Base-by-base conservation (phyloP, 2,113 vertebrate genomes). In the Ceyx melanurus region DNA sequence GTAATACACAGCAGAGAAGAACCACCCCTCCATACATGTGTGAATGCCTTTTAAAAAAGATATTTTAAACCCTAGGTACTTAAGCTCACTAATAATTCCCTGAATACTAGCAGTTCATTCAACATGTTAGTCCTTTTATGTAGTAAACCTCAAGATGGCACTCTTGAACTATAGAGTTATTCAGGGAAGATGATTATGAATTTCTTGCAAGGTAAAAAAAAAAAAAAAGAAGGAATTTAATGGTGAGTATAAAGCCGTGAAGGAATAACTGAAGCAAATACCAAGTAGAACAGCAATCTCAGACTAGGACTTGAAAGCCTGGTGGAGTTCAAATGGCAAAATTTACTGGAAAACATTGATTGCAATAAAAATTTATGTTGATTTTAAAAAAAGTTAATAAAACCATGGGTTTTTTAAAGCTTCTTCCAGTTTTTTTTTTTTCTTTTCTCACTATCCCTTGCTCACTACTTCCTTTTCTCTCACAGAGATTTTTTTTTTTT, bases 91-190 rank as follows among this genome's bases (percentile, higher is more conserved):
- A 61, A 31, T 43, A 62, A 33, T 67, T 82, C 29, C 72, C 48
- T 33, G 64, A 77, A 73, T 57, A 58, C 25, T 56, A 18, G 23
- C 20, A 61, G 29, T 79, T 92, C 46, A 58, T n/a, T 72, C 64
- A 73, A 11, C 64, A 29, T 16, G 18, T 28, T 23, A 28, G 70
- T 77, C 62, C 26, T 91, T 95, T 76, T 94, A 93, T 4, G 57
- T 17, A 86, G 83, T 14, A 56, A 62, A 85, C 97, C 98, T 98
- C 97, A 97, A 98, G 98, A 96, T 98, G 98, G 98, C 97, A 97
- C 94, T 97, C 96, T 98, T 98, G 97, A 98, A 97, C 96, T 93
- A 96, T 94, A 84, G 71, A 97, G 95, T 67, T 95, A 93, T 94
- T 77, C 80, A 77, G 81, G n/a, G 68, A 94, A 86, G 37, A 56